Evolutionary conservation across 2,797 vertebrate species (phyloP).

Genomic region (Meriones psammophilus): DNA sequence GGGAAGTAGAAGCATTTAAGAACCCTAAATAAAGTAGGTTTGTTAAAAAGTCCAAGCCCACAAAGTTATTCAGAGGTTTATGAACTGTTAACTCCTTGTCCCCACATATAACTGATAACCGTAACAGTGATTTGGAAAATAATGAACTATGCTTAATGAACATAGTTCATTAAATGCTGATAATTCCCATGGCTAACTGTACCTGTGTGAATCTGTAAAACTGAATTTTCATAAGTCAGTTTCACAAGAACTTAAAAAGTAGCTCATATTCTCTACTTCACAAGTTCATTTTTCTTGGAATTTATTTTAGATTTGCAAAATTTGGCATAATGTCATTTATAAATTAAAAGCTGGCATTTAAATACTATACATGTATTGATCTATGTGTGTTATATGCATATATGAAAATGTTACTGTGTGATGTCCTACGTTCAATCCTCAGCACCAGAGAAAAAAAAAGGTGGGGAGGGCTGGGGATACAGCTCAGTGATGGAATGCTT

Average conservation of each 20-base stretch:
- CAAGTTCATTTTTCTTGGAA: background rate
- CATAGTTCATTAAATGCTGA: background rate
- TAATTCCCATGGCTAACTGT: background rate
- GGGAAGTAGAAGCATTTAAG: no score
- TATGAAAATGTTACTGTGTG: background rate
- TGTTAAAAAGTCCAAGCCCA: no score
- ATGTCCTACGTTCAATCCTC: background rate
- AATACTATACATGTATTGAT: background rate
- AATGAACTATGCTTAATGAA: conserved; percentile 5
- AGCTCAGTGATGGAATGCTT: background rate
- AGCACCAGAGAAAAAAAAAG: background rate
- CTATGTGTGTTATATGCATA: background rate
- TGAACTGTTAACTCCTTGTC: background rate
- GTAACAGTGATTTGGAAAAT: background rate
- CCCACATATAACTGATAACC: background rate
- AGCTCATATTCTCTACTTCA: background rate
- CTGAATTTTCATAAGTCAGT: conserved; percentile 37
- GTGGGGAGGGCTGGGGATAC: background rate
- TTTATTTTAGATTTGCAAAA: background rate
- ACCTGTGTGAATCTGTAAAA: conserved; percentile 25
- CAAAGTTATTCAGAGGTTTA: background rate
- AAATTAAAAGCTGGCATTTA: background rate
- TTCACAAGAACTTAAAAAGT: background rate
- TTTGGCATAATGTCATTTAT: background rate
- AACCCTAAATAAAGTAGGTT: no score